Evolutionary conservation across 2,888 invertebrate species (phyloP).

Genomic region (Salticus scenicus): DNA sequence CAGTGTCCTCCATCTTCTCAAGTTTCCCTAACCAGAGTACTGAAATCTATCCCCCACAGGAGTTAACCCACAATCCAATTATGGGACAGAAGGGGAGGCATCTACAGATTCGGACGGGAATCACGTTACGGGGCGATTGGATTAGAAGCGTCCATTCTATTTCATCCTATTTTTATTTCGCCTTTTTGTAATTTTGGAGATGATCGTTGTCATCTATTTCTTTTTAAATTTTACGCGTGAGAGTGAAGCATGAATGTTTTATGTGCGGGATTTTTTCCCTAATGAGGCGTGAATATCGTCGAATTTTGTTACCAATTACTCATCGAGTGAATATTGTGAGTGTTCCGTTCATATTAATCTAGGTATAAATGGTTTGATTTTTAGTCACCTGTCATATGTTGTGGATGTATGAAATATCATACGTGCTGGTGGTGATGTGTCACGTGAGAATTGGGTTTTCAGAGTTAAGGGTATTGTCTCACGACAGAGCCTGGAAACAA

Average conservation of each 20-base stretch:
- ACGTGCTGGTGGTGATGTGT: background rate
- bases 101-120: constrained; percentile 46
- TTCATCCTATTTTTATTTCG: background rate
- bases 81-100: constrained; percentile 18
- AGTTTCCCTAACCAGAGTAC: background rate
- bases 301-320: constrained; percentile 16
- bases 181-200: background rate
- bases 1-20: background rate
- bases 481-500: too few species aligned
- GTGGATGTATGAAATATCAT: background rate
- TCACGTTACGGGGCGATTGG: constrained; percentile 60
- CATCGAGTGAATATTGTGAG: background rate
- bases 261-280: background rate
- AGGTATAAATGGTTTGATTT: background rate
- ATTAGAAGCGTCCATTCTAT: constrained; percentile 37
- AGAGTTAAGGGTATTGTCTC: too few species aligned
- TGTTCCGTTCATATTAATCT: background rate
- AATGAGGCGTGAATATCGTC: constrained; percentile 5
- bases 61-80: constrained; percentile 59
- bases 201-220: constrained; percentile 37
- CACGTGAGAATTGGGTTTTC: background rate
- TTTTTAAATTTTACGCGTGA: constrained; percentile 55
- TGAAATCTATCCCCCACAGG: constrained; percentile 19
- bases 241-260: background rate
- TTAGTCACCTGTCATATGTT: background rate